Conservation (phyloP, 2,888 invertebrate genomes). For the Geotrupes spiniger region DNA sequence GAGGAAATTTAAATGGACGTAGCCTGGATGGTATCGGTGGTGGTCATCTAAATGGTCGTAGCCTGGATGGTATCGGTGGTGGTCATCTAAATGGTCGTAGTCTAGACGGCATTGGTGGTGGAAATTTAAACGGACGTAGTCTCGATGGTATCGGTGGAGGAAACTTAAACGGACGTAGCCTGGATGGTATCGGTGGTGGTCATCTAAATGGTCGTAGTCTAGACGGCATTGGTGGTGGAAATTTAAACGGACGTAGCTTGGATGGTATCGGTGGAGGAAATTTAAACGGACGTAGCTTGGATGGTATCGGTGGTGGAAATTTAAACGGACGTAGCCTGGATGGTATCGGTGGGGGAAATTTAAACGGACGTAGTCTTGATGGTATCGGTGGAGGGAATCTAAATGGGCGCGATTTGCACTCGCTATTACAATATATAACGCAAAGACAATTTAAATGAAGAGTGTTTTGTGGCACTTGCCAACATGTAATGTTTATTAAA, state of each 20-base stretch:
- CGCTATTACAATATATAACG: slow-evolving; percentile 11
- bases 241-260: slow-evolving; percentile 23
- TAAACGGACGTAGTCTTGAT: slow-evolving; percentile 20
- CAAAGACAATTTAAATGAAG: slow-evolving; percentile 11
- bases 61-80: slow-evolving; percentile 28
- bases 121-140: slow-evolving; percentile 19
- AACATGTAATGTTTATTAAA: not conserved
- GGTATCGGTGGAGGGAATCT: slow-evolving; percentile 24
- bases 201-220: slow-evolving; percentile 19
- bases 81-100: slow-evolving; percentile 25
- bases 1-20: slow-evolving; percentile 18
- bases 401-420: slow-evolving; percentile 18
- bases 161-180: slow-evolving; percentile 21
- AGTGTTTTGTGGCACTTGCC: not conserved
- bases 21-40: slow-evolving; percentile 21
- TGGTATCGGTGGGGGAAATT: slow-evolving; percentile 24
- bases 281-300: slow-evolving; percentile 18
- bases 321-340: slow-evolving; percentile 19
- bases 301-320: slow-evolving; percentile 24
- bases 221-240: slow-evolving; percentile 28
- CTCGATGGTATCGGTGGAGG: slow-evolving; percentile 30
- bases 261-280: slow-evolving; percentile 26
- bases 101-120: slow-evolving; percentile 15
- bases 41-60: slow-evolving; percentile 20
- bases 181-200: slow-evolving; percentile 24